Evolutionary conservation across 2,113 vertebrate genomes (phyloP).

Genomic region (Eulacestoma nigropectus): DNA sequence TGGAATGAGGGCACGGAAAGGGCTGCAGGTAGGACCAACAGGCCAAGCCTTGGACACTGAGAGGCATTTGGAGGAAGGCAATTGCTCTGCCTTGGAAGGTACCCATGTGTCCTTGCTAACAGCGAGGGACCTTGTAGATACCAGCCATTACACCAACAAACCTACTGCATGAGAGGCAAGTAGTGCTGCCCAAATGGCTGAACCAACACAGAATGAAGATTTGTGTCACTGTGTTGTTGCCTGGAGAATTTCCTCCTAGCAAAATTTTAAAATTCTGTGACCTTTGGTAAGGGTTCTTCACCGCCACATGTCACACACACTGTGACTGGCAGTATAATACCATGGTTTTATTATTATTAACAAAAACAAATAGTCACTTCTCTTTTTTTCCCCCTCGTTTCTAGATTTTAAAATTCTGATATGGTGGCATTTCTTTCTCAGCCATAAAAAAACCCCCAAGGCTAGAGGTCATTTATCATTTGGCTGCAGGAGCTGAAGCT

Average conservation of each 20-base stretch:
- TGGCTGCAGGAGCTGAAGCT: neutral
- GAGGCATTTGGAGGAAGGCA: neutral
- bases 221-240: neutral
- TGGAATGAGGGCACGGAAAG: neutral
- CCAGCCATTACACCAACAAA: neutral
- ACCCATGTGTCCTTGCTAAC: neutral
- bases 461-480: neutral
- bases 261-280: neutral
- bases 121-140: accelerated
- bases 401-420: neutral
- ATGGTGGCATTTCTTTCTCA: neutral
- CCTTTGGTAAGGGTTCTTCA: neutral
- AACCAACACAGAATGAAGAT: neutral
- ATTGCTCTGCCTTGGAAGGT: neutral
- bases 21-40: neutral
- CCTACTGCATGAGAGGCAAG: neutral
- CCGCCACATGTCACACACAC: neutral
- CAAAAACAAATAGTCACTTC: neutral
- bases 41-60: neutral
- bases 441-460: neutral
- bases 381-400: neutral
- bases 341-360: neutral
- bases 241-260: neutral
- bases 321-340: neutral
- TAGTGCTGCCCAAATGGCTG: neutral